phyloP scores from a whole-genome alignment of 2,797 vertebrate species.

The Tragopan temminckii region DNA sequence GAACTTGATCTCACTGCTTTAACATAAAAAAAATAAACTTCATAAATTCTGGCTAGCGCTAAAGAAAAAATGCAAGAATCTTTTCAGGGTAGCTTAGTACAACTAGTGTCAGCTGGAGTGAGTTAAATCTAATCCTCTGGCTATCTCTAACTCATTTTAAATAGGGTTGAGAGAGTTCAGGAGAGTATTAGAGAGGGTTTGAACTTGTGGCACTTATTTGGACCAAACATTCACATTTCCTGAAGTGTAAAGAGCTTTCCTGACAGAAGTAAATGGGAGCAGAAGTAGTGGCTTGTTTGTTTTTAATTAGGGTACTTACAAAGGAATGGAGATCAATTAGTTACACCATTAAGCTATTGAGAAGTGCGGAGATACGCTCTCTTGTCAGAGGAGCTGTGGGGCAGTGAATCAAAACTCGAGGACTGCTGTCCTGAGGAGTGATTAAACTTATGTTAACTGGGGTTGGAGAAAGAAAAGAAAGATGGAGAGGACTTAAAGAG shows the following conservation, averaged over 20 bases:
- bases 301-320: background rate
- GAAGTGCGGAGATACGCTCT: background rate
- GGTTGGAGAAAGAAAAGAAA: background rate
- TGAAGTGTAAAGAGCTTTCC: background rate
- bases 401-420: background rate
- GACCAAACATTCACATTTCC: background rate
- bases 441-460: background rate
- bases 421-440: rapidly evolving
- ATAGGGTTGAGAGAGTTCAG: background rate
- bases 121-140: background rate
- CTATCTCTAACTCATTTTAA: background rate
- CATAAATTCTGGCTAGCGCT: background rate
- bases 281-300: background rate
- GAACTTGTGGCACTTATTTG: background rate
- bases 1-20: background rate
- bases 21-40: background rate
- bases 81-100: background rate
- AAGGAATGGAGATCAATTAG: background rate
- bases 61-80: background rate
- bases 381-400: background rate
- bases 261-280: background rate
- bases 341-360: background rate
- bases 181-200: background rate
- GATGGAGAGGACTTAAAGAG: background rate
- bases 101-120: background rate